These are phyloP conservation scores for Aporrectodea caliginosa DNA, from an alignment of 1,140 invertebrate genomes.

Conservation along the genomic window DNA sequence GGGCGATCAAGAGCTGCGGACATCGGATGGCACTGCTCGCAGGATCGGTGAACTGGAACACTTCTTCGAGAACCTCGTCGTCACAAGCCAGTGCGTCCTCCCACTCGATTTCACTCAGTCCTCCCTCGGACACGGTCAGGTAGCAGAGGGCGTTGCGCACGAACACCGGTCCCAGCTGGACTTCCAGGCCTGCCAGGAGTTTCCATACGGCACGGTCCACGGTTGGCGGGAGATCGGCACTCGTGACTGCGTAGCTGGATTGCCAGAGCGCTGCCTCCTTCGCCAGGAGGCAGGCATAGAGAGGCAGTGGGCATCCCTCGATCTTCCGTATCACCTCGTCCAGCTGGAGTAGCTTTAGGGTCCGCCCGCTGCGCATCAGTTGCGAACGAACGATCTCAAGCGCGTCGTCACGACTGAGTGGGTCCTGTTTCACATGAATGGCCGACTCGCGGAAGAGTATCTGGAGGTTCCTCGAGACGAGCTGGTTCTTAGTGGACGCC, in stretches of 20 bases:
- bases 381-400: not conserved
- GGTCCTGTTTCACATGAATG: not conserved
- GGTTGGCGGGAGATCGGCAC: not conserved
- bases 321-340: not conserved
- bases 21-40: not conserved
- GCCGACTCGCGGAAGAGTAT: not conserved
- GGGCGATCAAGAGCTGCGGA: conserved; percentile 1
- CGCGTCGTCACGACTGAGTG: not conserved
- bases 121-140: conserved; percentile 20
- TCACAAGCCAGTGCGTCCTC: conserved; percentile 32
- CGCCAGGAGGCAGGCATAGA: not conserved
- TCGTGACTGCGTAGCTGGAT: not conserved
- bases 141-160: not conserved
- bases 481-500: not conserved
- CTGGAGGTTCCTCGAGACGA: not conserved
- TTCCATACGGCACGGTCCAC: not conserved
- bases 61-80: conserved; percentile 33
- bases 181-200: not conserved
- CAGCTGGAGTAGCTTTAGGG: not conserved
- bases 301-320: not conserved
- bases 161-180: not conserved
- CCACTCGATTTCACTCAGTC: conserved; percentile 32
- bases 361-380: not conserved
- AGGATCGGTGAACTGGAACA: conserved; percentile 22
- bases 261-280: not conserved